Base-by-base conservation (phyloP, 2,888 invertebrate species). In the Drosophila histrio region DNA sequence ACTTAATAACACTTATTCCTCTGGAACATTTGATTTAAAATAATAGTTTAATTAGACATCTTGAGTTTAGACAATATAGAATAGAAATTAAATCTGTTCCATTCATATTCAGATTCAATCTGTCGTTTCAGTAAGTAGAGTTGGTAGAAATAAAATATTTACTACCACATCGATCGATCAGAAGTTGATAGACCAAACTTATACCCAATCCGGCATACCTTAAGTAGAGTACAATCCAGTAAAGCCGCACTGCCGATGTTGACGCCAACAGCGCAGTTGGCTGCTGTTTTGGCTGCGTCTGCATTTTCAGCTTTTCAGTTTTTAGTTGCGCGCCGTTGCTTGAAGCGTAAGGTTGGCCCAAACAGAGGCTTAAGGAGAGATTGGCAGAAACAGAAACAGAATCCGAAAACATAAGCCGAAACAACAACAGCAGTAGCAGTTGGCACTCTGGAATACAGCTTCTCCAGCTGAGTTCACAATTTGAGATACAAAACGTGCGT, bases 301-400 rank as follows among this genome's bases (percentile, higher is more conserved):
- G 87, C 87, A 81, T 65, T 84, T 82, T 69, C 41, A 62, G 72
- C 28, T 64, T 75, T 81, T 77, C 43, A 60, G 72, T 63, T 66
- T 72, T 89, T 75, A 89, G 87, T 89, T 73, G 87, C 82, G 79
- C 89, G 89, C 82, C 79, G 88, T 80, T 77, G 87, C 77, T 88
- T 72, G 78, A 72, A 84, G 77, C 80, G 85, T 77, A 64, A 75
- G 80, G 88, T 85, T 79, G 63, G 57, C 71, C 36, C 17, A 54
- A 24, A 36, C 52, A 36, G 47, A 13, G 60, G 28, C 41, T 49
- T 28, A 53, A 17, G 3, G 50, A 38, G 28, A 41, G 38, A 56
- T 7, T 22, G 34, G 22, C 60, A 39, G 58, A 19, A 34, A 34
- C 28, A 32, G 38, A 39, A 28, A 62, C 28, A 32, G 3, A 46